phyloP scores from a whole-genome alignment of 2,888 invertebrate genomes.

The Cordilura impudica region DNA sequence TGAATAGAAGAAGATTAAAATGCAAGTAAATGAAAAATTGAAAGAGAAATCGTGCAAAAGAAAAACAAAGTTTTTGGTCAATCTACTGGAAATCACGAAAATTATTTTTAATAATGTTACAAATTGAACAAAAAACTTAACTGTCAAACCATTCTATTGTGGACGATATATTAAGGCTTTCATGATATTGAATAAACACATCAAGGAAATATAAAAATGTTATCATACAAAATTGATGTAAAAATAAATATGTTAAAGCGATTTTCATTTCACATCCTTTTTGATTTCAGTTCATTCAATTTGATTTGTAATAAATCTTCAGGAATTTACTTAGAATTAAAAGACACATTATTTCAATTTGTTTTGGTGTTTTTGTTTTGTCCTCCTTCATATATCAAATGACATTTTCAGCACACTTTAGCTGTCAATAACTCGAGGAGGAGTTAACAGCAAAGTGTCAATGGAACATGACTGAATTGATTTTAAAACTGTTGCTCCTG shows the following conservation, averaged over 20 bases:
- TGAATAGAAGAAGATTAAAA: no score
- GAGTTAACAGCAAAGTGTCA: constrained; percentile 54
- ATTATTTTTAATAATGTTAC: not conserved
- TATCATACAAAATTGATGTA: not conserved
- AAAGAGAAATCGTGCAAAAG: no score
- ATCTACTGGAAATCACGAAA: no score
- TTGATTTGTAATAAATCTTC: constrained; percentile 23
- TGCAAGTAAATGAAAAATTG: no score
- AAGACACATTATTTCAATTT: not conserved
- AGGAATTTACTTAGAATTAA: constrained; percentile 12
- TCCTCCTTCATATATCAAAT: constrained; percentile 45
- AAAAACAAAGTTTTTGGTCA: no score
- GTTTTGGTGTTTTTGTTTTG: not conserved
- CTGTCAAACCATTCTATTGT: not conserved
- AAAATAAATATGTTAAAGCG: not conserved
- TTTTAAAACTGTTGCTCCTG: constrained; percentile 49
- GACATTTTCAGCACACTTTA: constrained; percentile 59
- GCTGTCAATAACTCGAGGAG: constrained; percentile 59
- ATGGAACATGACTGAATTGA: constrained; percentile 52
- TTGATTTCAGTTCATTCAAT: not conserved
- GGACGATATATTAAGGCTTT: not conserved
- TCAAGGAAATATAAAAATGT: constrained; percentile 18
- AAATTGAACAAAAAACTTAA: not conserved
- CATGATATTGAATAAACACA: constrained; percentile 12
- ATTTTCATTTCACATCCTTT: constrained; percentile 23